phyloP scores from a whole-genome alignment of 1,140 invertebrate species.

The Halictus rubicundus region DNA sequence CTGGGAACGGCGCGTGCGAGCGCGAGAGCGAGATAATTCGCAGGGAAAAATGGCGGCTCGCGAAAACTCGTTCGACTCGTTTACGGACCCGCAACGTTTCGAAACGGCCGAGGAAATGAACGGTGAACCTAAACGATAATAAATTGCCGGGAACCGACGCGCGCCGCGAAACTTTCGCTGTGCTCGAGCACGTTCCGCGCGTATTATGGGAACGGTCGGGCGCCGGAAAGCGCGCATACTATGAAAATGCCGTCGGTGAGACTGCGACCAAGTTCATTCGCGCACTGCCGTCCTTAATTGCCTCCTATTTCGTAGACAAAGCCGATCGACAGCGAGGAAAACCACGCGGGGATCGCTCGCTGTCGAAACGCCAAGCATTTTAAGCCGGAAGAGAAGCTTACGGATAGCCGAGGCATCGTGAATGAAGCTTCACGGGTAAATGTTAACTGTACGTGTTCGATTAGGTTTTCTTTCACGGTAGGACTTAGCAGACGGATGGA shows the following conservation, averaged over 20 bases:
- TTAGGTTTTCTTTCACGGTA: not conserved
- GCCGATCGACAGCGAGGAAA: not conserved
- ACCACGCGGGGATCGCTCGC: too few relatives aligned
- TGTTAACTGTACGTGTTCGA: not conserved
- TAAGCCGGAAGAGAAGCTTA: too few relatives aligned
- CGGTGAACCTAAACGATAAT: not conserved
- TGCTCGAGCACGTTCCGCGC: not conserved
- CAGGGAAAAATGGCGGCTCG: too few relatives aligned
- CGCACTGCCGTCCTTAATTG: slow-evolving; percentile 16
- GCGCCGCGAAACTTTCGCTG: slow-evolving; percentile 23
- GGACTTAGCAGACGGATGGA: too few relatives aligned
- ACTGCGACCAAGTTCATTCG: slow-evolving; percentile 33
- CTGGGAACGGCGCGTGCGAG: too few relatives aligned
- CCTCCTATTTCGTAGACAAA: not conserved
- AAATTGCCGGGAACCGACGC: not conserved
- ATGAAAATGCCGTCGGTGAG: slow-evolving; percentile 51
- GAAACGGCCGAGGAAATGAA: too few relatives aligned
- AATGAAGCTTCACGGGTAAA: not conserved
- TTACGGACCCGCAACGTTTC: too few relatives aligned
- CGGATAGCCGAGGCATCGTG: not conserved
- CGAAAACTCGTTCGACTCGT: too few relatives aligned
- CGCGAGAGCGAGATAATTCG: too few relatives aligned
- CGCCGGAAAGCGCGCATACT: not conserved
- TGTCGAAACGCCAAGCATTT: too few relatives aligned
- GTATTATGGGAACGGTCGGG: too few relatives aligned